Conservation (phyloP, 2,888 invertebrate genomes). For the Thymelicus acteon region DNA sequence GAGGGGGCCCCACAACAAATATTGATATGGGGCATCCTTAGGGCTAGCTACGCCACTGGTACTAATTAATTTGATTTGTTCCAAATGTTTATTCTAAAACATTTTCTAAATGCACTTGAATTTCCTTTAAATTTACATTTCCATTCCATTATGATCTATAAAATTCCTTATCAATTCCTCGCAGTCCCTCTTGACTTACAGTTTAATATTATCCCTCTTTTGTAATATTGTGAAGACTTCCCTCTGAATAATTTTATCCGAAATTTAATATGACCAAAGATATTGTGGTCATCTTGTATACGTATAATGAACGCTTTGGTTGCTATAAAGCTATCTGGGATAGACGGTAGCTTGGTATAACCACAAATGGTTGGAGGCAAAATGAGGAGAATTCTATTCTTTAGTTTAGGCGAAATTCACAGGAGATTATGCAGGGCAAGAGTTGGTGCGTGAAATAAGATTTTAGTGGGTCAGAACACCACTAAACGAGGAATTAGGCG, state of each 20-base stretch:
- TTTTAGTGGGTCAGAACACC: too few species aligned
- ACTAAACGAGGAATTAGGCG: too few species aligned
- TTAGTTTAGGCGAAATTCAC: too few species aligned
- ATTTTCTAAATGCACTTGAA: slow-evolving; percentile 5
- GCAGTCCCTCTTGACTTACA: not conserved
- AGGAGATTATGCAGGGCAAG: too few species aligned
- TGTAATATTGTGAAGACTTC: slow-evolving; percentile 2
- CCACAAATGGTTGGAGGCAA: not conserved
- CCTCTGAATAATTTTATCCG: not conserved
- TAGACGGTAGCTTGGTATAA: not conserved
- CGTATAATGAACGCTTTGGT: not conserved
- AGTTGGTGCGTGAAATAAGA: too few species aligned
- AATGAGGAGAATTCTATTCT: not conserved
- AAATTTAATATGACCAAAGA: slow-evolving; percentile 9
- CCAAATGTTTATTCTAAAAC: not conserved
- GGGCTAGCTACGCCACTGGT: too few species aligned
- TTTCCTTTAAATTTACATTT: slow-evolving; percentile 8
- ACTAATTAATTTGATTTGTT: too few species aligned
- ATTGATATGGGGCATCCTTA: too few species aligned
- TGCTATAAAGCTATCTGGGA: not conserved
- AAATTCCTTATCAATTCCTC: slow-evolving; percentile 7
- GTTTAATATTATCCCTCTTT: slow-evolving; percentile 4
- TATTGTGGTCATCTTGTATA: slow-evolving; percentile 1
- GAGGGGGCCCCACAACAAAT: too few species aligned
- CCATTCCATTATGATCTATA: slow-evolving; percentile 4